Conservation (phyloP, 2,888 invertebrate genomes). For the Macrophya alboannulata region DNA sequence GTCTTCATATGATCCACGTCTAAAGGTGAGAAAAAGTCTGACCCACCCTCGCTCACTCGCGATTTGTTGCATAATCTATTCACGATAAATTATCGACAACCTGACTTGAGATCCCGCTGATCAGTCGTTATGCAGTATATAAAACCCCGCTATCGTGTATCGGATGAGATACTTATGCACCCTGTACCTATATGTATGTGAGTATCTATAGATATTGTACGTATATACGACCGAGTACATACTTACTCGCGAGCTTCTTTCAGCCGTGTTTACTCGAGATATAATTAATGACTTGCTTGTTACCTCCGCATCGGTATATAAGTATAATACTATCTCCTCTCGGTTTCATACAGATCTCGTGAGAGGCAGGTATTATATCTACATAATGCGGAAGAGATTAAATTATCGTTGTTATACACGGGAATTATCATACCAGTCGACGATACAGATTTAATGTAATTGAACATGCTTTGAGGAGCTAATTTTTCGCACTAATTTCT, state of each 20-base stretch:
- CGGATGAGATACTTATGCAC: slow-evolving; percentile 13
- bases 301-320: slow-evolving; percentile 51
- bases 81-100: slow-evolving; percentile 47
- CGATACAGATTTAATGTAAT: slow-evolving; percentile 1
- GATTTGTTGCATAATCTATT: slow-evolving; percentile 50
- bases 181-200: neutral
- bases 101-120: slow-evolving; percentile 35
- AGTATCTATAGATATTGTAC: neutral
- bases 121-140: slow-evolving; percentile 18
- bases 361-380: neutral
- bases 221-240: neutral
- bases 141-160: neutral
- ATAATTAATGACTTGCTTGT: slow-evolving; percentile 55
- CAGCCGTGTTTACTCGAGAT: slow-evolving; percentile 54
- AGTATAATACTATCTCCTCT: slow-evolving; percentile 46
- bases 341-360: slow-evolving; percentile 35
- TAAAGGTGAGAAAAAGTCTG: slow-evolving; percentile 39
- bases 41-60: slow-evolving; percentile 40
- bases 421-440: slow-evolving; percentile 27
- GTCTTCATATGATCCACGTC: slow-evolving; percentile 41
- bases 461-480: neutral
- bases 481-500: slow-evolving; percentile 36
- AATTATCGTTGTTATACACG: slow-evolving; percentile 48
- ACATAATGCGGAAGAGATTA: slow-evolving; percentile 40
- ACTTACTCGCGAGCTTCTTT: slow-evolving; percentile 53